These are phyloP conservation scores for Neosilurus mollespiculum DNA, from an alignment of 2,797 vertebrate species.

Conservation along the genomic window DNA sequence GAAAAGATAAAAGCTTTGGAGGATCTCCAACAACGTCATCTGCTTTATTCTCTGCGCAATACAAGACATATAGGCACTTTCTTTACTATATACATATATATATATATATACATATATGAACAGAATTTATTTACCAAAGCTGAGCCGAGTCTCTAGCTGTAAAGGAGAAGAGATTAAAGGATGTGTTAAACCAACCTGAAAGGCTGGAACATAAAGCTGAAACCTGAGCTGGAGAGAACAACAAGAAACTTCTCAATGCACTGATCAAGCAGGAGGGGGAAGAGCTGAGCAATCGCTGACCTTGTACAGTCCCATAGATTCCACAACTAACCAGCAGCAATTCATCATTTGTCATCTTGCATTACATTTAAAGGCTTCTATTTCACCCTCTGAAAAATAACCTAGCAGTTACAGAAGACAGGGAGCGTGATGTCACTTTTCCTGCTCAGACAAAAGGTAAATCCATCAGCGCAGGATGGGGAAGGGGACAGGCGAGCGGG, in stretches of 20 bases:
- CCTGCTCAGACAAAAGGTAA: constrained; percentile 70
- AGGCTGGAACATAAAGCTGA: not conserved
- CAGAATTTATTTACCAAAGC: constrained; percentile 8
- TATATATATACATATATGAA: not conserved
- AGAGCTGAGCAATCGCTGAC: constrained; percentile 39
- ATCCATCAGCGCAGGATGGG: constrained; percentile 57
- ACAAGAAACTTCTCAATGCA: not conserved
- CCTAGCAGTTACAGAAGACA: constrained; percentile 44
- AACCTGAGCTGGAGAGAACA: constrained; percentile 25
- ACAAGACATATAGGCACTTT: not conserved
- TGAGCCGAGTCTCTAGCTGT: not conserved
- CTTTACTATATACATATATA: not conserved
- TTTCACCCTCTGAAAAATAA: constrained; percentile 37
- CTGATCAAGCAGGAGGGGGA: constrained; percentile 51
- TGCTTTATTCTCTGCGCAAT: not conserved
- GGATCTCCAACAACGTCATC: not conserved
- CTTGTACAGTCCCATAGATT: constrained; percentile 32
- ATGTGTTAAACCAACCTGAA: constrained; percentile 23
- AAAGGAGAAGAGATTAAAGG: constrained; percentile 22
- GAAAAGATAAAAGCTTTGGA: not conserved
- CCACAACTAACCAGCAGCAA: constrained; percentile 48
- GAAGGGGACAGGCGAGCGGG: constrained; percentile 33
- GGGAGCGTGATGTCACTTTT: constrained; percentile 64
- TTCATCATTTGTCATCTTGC: constrained; percentile 62
- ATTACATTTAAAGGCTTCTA: constrained; percentile 55